Evolutionary conservation across 2,888 invertebrate species (phyloP), one percentile per base, ranked within the genome.

Genomic region (Stramonita haemastoma): DNA sequence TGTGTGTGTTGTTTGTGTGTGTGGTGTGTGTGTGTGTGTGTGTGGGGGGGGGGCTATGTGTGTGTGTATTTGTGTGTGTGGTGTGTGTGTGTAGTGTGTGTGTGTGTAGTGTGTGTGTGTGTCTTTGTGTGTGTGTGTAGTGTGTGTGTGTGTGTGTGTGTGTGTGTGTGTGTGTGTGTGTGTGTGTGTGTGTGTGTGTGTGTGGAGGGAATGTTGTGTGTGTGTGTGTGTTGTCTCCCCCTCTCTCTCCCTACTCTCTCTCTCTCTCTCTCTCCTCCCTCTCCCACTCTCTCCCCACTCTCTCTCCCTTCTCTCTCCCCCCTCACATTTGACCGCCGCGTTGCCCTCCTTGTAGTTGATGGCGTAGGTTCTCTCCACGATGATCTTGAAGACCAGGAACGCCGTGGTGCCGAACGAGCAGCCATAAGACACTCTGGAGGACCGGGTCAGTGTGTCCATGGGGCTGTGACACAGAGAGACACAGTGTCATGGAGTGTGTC

Each of bases 401-500:
- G 93, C 92, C 1, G 93, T 92, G 15, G 93, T 90, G 0, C 94
- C 94, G 91, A 93, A 94, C 1, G 94, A 93, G 4, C 93, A 93
- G 29, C 93, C 92, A 77, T 93, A 94, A 0, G 94, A 94, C 56
- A 94, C 91, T 29, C 94, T 86, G 86, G 93, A 91, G 0, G 93
- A 92, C n/a, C 92, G 87, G 29, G 93, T 92, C 77, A 94, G 79
- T 0, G 93, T 91, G 85, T 94, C 93, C 93, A 94, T 93, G 2
- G 94, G 93, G 77, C 94, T 94, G 79, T 32, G 32, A 34, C 34
- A 34, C 4, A 32, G 4, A 77, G n/a, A 77, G 73, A 26, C 26
- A 46, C 22, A 46, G 22, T 26, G 26, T 22, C 15, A 34, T 36
- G 22, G 36, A 32, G 77, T 32, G 70, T 70, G 6, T 26, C 22